Base-by-base conservation (phyloP, 2,888 invertebrate species). In the Adelognathus sp. region DNA sequence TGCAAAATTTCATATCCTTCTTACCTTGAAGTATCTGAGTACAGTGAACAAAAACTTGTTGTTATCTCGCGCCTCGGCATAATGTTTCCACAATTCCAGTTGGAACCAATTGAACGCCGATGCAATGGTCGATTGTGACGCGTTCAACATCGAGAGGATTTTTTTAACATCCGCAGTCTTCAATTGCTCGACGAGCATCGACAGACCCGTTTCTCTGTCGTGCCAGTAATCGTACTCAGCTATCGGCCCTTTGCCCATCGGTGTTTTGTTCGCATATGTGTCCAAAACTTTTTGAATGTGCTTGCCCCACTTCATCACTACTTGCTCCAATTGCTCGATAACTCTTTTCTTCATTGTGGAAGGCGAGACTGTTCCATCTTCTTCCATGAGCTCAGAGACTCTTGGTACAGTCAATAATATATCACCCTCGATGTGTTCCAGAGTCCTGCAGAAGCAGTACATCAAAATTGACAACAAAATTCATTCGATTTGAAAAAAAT, bases 141-240 rank as follows among this genome's bases (percentile, higher is more conserved):
- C 87, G 72, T 93, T 92, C 82, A 97, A 91, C 29, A 95, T 86
- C 3, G 92, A 88, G 7, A 95, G 88, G 83, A 96, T 94, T 85
- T 93, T 93, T 56, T 93, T 92, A 0, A 96, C 94, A 82, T 93
- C 93, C 0, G 95, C 94, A 41, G 95, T 94, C 87, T 96, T 96
- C 41, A 98, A 91, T 88, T 98, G 97, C 84, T 98, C 97, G 21
- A 96, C 94, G 0, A 97, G 92, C 27, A 95, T 93, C 72, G 97
- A 96, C 21, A 97, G 92, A 67, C 95, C 95, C 0, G 95, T 94
- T 88, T 97, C 96, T 80, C 96, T 93, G 86, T 96, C 95, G 64
- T 96, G 94, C 98, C 98, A 98, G 86, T 96, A 96, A 78, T 95
- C 95, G 87, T 96, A 96, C 89, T 98, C 98, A 0, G 96, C 95